A percentile compares a stretch with the other conserved stretches of the same genome.
Conservation (phyloP, 2,797 vertebrate species). For the Pangasius larnaudii region DNA sequence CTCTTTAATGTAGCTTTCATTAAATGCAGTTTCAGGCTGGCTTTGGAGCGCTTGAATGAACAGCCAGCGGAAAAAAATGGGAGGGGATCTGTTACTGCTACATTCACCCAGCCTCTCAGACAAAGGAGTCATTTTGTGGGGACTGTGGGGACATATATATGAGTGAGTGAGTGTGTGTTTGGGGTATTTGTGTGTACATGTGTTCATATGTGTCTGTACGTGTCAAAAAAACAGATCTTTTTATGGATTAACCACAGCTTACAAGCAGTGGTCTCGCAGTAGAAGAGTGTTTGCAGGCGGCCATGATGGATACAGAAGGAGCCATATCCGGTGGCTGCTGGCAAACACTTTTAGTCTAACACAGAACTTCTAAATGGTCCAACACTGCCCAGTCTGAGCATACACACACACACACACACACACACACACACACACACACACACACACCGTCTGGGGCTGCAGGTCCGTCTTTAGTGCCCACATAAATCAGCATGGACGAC, state of each 20-base stretch:
- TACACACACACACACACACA: neutral
- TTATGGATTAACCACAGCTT: constrained; percentile 52
- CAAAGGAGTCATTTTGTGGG: constrained; percentile 68
- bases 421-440: neutral
- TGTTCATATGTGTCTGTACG: constrained; percentile 21
- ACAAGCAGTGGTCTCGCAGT: constrained; percentile 44
- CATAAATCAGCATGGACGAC: constrained; percentile 72
- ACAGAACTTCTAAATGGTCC: neutral
- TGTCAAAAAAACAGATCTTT: neutral
- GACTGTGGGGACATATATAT: constrained; percentile 36
- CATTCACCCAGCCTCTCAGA: constrained; percentile 64
- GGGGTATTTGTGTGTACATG: constrained; percentile 1
- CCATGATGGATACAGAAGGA: constrained; percentile 62
- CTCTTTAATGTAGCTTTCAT: constrained; percentile 74
- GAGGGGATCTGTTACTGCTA: constrained; percentile 58
- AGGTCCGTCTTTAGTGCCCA: constrained; percentile 62
- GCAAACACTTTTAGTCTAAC: neutral
- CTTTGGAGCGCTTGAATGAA: constrained; percentile 65
- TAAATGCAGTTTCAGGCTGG: constrained; percentile 70
- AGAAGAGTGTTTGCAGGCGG: constrained; percentile 19
- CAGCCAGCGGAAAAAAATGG: constrained; percentile 37
- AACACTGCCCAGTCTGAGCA: neutral
- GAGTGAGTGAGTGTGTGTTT: constrained; percentile 20
- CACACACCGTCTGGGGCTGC: constrained; percentile 31
- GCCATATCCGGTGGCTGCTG: constrained; percentile 42